Evolutionary conservation across 1,140 invertebrate genomes (phyloP), one percentile per base, ranked within the genome.

Genomic region (Scaptodrosophila lebanonensis): DNA sequence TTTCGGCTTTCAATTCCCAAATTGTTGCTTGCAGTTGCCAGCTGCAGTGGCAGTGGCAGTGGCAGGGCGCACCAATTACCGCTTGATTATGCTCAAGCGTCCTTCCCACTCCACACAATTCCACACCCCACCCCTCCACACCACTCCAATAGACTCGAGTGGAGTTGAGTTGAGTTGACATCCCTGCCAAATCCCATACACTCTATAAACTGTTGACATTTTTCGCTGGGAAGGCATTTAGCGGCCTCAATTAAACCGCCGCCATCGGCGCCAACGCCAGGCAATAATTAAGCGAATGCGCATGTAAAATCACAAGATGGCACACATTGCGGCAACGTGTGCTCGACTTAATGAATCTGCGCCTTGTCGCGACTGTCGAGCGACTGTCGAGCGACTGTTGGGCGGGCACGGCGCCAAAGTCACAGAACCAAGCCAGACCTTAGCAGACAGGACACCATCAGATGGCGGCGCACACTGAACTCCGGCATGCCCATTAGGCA

Each of bases 261-360:
- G 13, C 47, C 15, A n/a, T 20, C 39, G 20, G 29, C 48, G 44
- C 17, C 45, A 57, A 47, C 56, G 57, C 43, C 63, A 68, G 72
- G 73, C 72, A 77, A 77, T 77, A 79, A 77, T 77, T 77, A 25
- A 25, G 22, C 22, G 22, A 25, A 25, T 25, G 3, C 22, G 22
- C 22, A 25, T 25, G 8, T 25, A 53, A 62, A 66, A 58, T 66
- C 63, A 52, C 63, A 67, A 67, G 64, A 53, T 47, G 63, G 7
- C 15, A 52, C 15, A 49, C 32, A 51, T 54, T 61, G 42, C 38
- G 42, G 13, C 42, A 33, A 3, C 2, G 18, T 48, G 39, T 66
- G 66, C 69, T 82, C 75, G 76, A 75, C 66, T 82, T 82, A 82
- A 82, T 82, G 76, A 82, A 79, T 79, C 60, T n/a, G n/a, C n/a